These are phyloP conservation scores for Talpa occidentalis DNA, from an alignment of 2,113 vertebrate species.

Conservation along the genomic window DNA sequence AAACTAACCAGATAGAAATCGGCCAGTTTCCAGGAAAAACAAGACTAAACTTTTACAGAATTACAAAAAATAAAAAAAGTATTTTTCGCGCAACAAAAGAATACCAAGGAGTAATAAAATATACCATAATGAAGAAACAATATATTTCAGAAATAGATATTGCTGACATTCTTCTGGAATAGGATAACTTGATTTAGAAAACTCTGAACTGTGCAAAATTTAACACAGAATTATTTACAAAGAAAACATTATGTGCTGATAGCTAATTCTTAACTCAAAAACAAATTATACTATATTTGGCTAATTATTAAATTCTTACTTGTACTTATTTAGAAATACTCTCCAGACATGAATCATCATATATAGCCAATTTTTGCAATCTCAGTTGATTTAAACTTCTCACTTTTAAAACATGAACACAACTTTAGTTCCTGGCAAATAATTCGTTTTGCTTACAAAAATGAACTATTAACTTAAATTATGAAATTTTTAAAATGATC, in stretches of 20 bases:
- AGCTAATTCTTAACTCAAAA: neutral
- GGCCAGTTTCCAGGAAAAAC: neutral
- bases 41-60: neutral
- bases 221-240: neutral
- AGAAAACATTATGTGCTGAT: neutral
- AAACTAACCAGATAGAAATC: neutral
- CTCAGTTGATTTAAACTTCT: neutral
- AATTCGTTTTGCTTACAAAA: conserved; percentile 16
- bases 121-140: neutral
- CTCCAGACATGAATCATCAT: neutral
- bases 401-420: conserved; percentile 19
- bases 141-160: neutral
- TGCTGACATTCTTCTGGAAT: neutral
- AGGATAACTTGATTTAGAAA: neutral
- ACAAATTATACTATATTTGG: neutral
- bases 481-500: neutral
- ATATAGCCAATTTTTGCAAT: neutral
- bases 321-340: neutral
- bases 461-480: no score
- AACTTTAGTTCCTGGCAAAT: neutral
- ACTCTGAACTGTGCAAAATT: neutral
- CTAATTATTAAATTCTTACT: neutral
- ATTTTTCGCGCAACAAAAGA: neutral
- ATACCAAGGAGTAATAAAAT: neutral
- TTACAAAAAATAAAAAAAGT: neutral